A percentile compares a stretch with the other conserved stretches of the same genome.
phyloP scores from a whole-genome alignment of 2,888 invertebrate genomes.

The Cataglyphis cursor region DNA sequence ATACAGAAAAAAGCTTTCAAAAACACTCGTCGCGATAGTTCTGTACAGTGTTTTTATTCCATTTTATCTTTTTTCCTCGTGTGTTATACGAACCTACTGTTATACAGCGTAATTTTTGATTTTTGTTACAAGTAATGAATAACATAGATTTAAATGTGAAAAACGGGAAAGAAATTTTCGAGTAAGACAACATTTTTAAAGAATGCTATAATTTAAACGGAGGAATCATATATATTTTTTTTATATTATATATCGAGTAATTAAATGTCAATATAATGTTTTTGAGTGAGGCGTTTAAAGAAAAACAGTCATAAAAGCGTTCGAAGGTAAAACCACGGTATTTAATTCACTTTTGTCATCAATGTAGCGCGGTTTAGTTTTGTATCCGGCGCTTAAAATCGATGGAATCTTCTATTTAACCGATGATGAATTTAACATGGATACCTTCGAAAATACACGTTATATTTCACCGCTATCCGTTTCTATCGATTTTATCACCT shows the following conservation, averaged over 20 bases:
- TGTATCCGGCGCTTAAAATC: conserved; percentile 22
- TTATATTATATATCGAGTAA: neutral
- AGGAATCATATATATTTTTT: neutral
- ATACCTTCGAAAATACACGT: conserved; percentile 15
- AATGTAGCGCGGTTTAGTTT: neutral
- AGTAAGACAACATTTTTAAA: neutral
- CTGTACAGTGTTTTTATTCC: conserved; percentile 16
- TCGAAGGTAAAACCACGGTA: conserved; percentile 3
- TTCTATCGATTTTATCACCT: conserved; percentile 45
- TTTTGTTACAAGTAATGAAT: neutral
- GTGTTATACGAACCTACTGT: neutral
- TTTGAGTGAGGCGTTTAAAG: neutral
- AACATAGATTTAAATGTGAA: neutral
- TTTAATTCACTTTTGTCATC: conserved; percentile 36
- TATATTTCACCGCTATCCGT: conserved; percentile 27
- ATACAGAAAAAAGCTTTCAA: conserved; percentile 57
- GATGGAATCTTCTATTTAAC: conserved; percentile 23
- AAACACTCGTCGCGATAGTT: conserved; percentile 41
- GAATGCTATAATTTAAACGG: neutral
- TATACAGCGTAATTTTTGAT: conserved; percentile 26
- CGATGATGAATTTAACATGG: conserved; percentile 19
- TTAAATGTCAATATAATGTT: neutral
- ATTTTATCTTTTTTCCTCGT: conserved; percentile 23
- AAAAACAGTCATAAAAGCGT: neutral
- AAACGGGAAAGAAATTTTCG: neutral